Base-by-base conservation (phyloP, 92 coral and sea anemone genomes). In the Virgularia gustaviana region DNA sequence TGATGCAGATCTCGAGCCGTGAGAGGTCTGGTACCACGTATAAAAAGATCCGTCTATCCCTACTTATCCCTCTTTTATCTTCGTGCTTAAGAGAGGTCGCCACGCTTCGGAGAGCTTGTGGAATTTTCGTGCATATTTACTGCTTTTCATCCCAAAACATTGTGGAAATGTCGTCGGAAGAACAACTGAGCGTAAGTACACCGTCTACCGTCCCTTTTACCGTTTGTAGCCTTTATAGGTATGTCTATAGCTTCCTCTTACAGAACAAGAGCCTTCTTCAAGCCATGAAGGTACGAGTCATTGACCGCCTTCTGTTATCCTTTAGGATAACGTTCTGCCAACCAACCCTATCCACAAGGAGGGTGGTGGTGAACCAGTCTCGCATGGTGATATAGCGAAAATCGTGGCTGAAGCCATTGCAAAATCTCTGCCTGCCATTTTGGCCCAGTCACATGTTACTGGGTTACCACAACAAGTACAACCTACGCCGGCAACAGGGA, bases 241-340 rank as follows among this genome's bases (percentile, higher is more conserved):
- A 56, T 20, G 11, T 10, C 15, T 15, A 25, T 56, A 56, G n/a
- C n/a, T n/a, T n/a, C n/a, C n/a, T n/a, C n/a, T n/a, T n/a, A n/a
- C n/a, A n/a, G n/a, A n/a, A n/a, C n/a, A n/a, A n/a, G n/a, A n/a
- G n/a, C n/a, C n/a, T n/a, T n/a, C n/a, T n/a, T n/a, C n/a, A n/a
- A n/a, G n/a, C n/a, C n/a, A 56, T 58, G 70, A 9, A 63, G 70
- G 70, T 63, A 63, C 15, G 51, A 36, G 70, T 63, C 70, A 63
- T 16, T 63, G 70, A 63, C 70, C 44, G 42, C 70, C 70, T 35
- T 35, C 70, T 30, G 0, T n/a, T 62, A 62, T 36, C 44, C 70
- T 36, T 10, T 35, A 63, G 70, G 70, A 9, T 63, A 9, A 2
- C 52, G 28, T 16, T 32, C 24, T 15, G 49, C 28, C 70, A 62